phyloP scores from a whole-genome alignment of 2,888 invertebrate genomes.

The Boloria euphrosyne region DNA sequence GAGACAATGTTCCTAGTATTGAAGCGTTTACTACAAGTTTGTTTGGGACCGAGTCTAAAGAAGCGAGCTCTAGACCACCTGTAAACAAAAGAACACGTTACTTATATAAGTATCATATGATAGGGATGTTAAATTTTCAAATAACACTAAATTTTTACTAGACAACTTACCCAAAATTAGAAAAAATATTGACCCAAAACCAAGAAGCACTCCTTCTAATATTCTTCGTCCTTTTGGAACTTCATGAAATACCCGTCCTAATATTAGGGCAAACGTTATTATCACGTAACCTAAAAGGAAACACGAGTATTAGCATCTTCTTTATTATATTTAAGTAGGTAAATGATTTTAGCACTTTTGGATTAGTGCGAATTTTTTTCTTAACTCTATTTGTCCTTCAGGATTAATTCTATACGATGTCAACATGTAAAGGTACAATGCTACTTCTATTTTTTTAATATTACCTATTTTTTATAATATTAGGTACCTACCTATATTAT shows the following conservation, averaged over 20 bases:
- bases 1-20: conserved; percentile 85
- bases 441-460: too few relatives aligned
- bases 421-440: too few relatives aligned
- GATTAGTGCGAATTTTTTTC: neutral
- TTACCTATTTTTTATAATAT: neutral
- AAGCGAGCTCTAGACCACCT: conserved; percentile 87
- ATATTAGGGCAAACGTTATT: conserved; percentile 85
- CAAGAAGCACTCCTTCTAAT: conserved; percentile 86
- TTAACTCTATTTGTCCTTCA: too few relatives aligned
- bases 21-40: conserved; percentile 87
- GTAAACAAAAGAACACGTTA: conserved; percentile 30
- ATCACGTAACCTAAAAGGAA: conserved; percentile 83
- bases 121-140: neutral
- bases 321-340: neutral
- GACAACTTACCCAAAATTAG: conserved; percentile 81
- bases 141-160: neutral
- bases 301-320: conserved; percentile 2
- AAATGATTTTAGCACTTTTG: neutral
- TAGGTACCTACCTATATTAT: neutral
- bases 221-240: conserved; percentile 83
- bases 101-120: too few relatives aligned
- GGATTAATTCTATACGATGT: too few relatives aligned
- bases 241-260: conserved; percentile 85
- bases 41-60: conserved; percentile 86
- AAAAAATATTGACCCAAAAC: conserved; percentile 86